phyloP scores from a whole-genome alignment of 2,113 vertebrate species.

The Cromileptes altivelis region DNA sequence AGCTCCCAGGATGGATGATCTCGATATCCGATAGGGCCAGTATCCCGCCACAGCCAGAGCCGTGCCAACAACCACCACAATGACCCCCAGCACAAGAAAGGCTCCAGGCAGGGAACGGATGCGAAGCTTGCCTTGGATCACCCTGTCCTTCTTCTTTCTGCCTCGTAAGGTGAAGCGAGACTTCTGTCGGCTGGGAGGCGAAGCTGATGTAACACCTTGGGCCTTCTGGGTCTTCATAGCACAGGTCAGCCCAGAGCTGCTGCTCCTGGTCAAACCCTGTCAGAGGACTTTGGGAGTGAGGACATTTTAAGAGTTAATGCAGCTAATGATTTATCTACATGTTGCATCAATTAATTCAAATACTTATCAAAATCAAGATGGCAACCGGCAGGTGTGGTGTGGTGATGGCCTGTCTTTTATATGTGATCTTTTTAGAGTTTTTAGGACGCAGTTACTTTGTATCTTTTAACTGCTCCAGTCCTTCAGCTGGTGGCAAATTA shows the following conservation, averaged over 20 bases:
- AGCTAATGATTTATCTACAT: neutral
- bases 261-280: conserved; percentile 40
- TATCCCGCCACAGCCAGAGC: conserved; percentile 93
- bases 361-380: too few species aligned
- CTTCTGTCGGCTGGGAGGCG: conserved; percentile 61
- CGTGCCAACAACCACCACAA: conserved; percentile 92
- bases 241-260: conserved; percentile 24
- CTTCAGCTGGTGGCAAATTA: too few species aligned
- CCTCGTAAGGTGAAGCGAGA: conserved; percentile 73
- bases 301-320: conserved; percentile 29
- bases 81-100: conserved; percentile 91
- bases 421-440: too few species aligned
- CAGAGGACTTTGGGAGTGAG: conserved; percentile 57
- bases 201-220: conserved; percentile 9
- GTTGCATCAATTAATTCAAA: neutral
- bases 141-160: conserved; percentile 72
- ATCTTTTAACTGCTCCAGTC: too few species aligned
- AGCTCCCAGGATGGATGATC: conserved; percentile 40
- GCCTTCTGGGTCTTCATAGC: conserved; percentile 78
- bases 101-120: conserved; percentile 92
- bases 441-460: too few species aligned
- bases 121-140: conserved; percentile 89
- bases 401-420: too few species aligned
- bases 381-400: too few species aligned
- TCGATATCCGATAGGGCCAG: conserved; percentile 89